Percentiles rank a stretch among this genome's conserved stretches.
These are phyloP conservation scores for Coryphaenoides rupestris DNA, from an alignment of 2,113 vertebrate species.

Conservation along the genomic window DNA sequence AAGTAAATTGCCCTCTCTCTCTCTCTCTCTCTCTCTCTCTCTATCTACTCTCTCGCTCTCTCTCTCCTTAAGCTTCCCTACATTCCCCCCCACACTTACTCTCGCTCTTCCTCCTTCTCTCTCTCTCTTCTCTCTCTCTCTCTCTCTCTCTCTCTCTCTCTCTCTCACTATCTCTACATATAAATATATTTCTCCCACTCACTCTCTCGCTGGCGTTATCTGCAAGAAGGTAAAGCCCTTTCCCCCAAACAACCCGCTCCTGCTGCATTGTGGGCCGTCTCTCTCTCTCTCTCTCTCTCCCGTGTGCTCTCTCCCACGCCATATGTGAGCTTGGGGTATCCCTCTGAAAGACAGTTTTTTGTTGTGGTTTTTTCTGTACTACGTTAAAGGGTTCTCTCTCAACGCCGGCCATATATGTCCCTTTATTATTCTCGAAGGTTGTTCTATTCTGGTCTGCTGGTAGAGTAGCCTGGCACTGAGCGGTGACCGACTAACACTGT, in stretches of 20 bases:
- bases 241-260: conserved; percentile 39
- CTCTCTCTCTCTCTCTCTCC: too few relatives aligned
- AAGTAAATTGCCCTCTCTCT: conserved; percentile 42
- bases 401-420: conserved; percentile 70
- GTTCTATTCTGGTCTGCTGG: conserved; percentile 61
- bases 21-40: conserved; percentile 17
- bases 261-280: conserved; percentile 64
- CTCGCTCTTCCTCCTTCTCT: conserved; percentile 28
- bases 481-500: conserved; percentile 32
- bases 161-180: conserved; percentile 13
- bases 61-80: conserved; percentile 23
- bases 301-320: conserved; percentile 54
- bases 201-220: conserved; percentile 29
- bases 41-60: conserved; percentile 34
- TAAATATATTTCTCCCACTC: too few relatives aligned
- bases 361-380: conserved; percentile 37
- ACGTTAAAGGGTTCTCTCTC: conserved; percentile 67
- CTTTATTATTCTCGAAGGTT: conserved; percentile 61
- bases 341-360: background rate
- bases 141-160: too few relatives aligned
- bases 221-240: conserved; percentile 1
- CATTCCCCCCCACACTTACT: too few relatives aligned
- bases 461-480: conserved; percentile 56
- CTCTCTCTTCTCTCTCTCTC: background rate
- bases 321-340: conserved; percentile 67